Percentiles rank a stretch among this genome's conserved stretches.
These are phyloP conservation scores for Arctia plantaginis DNA, from an alignment of 2,888 invertebrate genomes.

Conservation along the genomic window DNA sequence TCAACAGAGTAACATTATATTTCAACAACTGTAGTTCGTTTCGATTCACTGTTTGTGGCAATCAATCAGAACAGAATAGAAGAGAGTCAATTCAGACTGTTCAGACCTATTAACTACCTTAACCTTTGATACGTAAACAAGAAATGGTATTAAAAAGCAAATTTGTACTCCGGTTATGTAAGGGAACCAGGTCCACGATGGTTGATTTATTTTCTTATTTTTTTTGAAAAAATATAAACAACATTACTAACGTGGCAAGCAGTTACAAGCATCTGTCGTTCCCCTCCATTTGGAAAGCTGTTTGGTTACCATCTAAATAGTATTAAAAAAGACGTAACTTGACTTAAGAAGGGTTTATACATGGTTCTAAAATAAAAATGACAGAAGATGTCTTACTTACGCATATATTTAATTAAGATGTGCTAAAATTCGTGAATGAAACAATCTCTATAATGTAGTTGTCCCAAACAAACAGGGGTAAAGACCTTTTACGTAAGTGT, in stretches of 20 bases:
- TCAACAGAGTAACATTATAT: slow-evolving; percentile 21
- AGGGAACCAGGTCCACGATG: background rate
- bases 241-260: background rate
- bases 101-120: slow-evolving; percentile 27
- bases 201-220: background rate
- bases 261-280: background rate
- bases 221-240: background rate
- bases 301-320: background rate
- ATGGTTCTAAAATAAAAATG: background rate
- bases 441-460: slow-evolving; percentile 76
- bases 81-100: slow-evolving; percentile 25
- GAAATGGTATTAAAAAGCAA: background rate
- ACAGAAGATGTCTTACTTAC: background rate
- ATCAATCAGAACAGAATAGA: background rate
- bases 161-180: background rate
- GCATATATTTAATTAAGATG: slow-evolving; percentile 65
- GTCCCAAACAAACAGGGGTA: slow-evolving; percentile 85
- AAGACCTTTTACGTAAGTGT: slow-evolving; percentile 83
- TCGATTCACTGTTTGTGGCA: background rate
- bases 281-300: background rate
- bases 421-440: slow-evolving; percentile 79
- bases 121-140: background rate
- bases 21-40: slow-evolving; percentile 21
- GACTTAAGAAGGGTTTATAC: background rate
- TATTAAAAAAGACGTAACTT: background rate